A percentile compares a stretch with the other conserved stretches of the same genome.
These are phyloP conservation scores for Drosophila mauritiana DNA, from an alignment of 1,140 invertebrate species.

Conservation along the genomic window DNA sequence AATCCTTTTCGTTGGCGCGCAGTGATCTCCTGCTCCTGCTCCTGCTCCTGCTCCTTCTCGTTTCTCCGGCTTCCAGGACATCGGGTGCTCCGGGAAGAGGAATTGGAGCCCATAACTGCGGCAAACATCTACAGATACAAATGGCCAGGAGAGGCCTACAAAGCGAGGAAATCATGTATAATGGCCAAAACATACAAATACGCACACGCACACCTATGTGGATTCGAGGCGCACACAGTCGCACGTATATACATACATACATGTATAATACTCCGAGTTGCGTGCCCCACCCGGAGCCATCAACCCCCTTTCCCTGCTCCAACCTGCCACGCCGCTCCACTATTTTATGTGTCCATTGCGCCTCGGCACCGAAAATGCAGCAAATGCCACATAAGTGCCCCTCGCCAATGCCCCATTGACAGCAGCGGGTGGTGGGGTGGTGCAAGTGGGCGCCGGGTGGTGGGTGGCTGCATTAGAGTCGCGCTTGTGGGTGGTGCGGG, in stretches of 20 bases:
- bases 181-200: conserved; percentile 67
- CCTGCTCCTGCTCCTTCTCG: conserved; percentile 4
- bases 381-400: conserved; percentile 80
- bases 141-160: conserved; percentile 36
- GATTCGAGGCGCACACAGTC: conserved; percentile 10
- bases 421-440: conserved; percentile 2
- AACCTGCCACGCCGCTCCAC: not conserved
- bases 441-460: not conserved
- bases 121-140: conserved; percentile 57
- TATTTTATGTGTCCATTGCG: conserved; percentile 55
- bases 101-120: conserved; percentile 34
- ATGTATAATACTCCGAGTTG: conserved; percentile 78
- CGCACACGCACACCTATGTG: conserved; percentile 40
- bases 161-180: conserved; percentile 65
- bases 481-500: conserved; percentile 11
- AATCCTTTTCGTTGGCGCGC: conserved; percentile 65
- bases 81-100: not conserved
- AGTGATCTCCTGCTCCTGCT: conserved; percentile 38
- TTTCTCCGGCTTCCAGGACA: not conserved
- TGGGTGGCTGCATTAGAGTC: conserved; percentile 25
- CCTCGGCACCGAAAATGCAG: conserved; percentile 65
- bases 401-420: conserved; percentile 47
- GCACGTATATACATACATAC: conserved; percentile 25
- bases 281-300: not conserved
- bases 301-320: not conserved